Base-by-base conservation (phyloP, 2,888 invertebrate species). In the Phorcus lineatus region DNA sequence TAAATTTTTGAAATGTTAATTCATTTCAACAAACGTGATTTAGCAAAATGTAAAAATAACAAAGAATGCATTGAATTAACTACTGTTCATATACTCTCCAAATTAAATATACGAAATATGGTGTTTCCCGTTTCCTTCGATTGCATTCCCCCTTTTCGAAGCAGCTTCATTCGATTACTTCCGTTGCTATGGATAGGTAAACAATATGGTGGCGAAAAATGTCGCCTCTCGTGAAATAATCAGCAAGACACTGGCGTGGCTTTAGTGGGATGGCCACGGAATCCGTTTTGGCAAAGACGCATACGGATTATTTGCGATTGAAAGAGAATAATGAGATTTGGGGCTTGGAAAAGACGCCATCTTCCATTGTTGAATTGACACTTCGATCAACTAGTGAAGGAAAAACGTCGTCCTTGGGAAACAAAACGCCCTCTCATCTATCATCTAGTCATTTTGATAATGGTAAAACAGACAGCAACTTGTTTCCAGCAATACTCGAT, bases 401-500 rank as follows among this genome's bases (percentile, higher is more conserved):
- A 16, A 62, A 28, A 24, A n/a, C n/a, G n/a, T 13, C 28, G 62
- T 62, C 62, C 22, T 62, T 22, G 62, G 16, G 13, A 17, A 28
- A 24, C 28, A 31, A 62, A 24, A 62, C 62, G 28, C 62, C 62
- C 28, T 62, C 62, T 62, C 17, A 9, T 28, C 13, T 16, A 9
- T 24, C 62, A 62, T 28, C 24, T 62, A 24, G 62, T 62, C 62
- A 62, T 16, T 28, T 28, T 28, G 28, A 62, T 28, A 17, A 6
- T 28, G 62, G 24, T 0, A 31, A 24, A 13, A n/a, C 16, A 16
- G 62, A 62, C 28, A 62, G 62, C 62, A 62, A 62, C 13, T 62
- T 62, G n/a, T 62, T 62, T 62, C 62, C 62, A 62, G 62, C 62
- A 62, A 62, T 62, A 62, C 28, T 62, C 7, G 62, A 62, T 17